Percentiles rank a stretch among this genome's conserved stretches.
Evolutionary conservation across 2,888 invertebrate genomes (phyloP).

Genomic region (Timandra comae): DNA sequence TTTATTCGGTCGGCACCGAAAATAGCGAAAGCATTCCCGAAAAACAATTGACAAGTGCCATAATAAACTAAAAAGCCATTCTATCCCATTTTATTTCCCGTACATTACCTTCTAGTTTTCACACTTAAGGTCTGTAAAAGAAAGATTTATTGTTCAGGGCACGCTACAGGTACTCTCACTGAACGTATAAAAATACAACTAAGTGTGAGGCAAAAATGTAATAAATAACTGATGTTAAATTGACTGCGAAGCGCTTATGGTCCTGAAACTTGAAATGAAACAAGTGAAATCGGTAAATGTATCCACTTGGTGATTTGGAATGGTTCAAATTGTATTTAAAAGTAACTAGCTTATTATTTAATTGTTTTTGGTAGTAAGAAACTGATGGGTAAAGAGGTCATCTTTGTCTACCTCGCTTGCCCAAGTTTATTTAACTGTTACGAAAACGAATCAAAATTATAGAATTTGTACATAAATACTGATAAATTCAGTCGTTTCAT

Average conservation of each 20-base stretch:
- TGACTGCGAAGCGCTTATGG: constrained; percentile 67
- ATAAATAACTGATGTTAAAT: constrained; percentile 71
- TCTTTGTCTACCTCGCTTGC: too few relatives aligned
- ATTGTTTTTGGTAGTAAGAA: too few relatives aligned
- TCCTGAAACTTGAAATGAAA: constrained; percentile 50
- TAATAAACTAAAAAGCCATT: constrained; percentile 27
- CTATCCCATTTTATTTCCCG: constrained; percentile 31
- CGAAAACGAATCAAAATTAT: too few relatives aligned
- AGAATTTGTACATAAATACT: too few relatives aligned
- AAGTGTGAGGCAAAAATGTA: constrained; percentile 60
- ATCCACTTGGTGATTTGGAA: constrained; percentile 6
- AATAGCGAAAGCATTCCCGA: too few relatives aligned
- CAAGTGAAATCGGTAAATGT: constrained; percentile 36
- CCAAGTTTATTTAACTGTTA: too few relatives aligned
- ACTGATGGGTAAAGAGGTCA: too few relatives aligned
- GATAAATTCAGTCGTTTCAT: too few relatives aligned
- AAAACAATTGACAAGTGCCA: constrained; percentile 14
- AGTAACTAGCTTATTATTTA: too few relatives aligned
- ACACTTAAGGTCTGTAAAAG: constrained; percentile 44
- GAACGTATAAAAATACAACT: constrained; percentile 52
- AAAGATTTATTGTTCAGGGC: constrained; percentile 46
- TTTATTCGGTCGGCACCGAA: too few relatives aligned
- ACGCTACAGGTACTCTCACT: constrained; percentile 40
- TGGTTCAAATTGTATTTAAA: too few relatives aligned
- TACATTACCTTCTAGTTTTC: constrained; percentile 50